A percentile compares a stretch with the other conserved stretches of the same genome.
Evolutionary conservation across 2,888 invertebrate genomes (phyloP).

Genomic region (Hydraecia micacea): DNA sequence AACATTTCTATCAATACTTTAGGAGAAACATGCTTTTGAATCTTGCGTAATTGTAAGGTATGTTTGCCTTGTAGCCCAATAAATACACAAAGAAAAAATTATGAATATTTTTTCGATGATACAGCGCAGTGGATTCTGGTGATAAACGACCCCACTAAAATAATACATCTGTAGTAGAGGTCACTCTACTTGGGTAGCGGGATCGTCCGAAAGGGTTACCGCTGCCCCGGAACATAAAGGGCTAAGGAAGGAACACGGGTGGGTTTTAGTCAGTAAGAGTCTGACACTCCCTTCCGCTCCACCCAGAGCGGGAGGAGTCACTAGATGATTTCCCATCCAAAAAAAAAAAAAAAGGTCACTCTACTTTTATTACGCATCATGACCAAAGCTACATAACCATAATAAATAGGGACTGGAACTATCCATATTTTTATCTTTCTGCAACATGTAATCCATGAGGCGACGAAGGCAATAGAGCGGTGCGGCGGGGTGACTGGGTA

Average conservation of each 20-base stretch:
- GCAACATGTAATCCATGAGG: too few species aligned
- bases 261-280: too few species aligned
- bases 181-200: neutral
- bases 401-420: neutral
- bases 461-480: neutral
- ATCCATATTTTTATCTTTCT: neutral
- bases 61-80: too few species aligned
- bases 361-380: neutral
- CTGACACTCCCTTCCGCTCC: too few species aligned
- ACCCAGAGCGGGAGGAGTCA: too few species aligned
- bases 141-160: neutral
- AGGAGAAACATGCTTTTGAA: neutral
- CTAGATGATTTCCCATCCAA: too few species aligned
- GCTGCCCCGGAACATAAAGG: too few species aligned
- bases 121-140: neutral
- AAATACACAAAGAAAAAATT: neutral
- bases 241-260: too few species aligned
- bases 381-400: neutral
- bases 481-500: neutral
- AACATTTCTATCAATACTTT: neutral
- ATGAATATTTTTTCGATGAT: neutral
- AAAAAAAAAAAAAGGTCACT: too few species aligned
- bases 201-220: too few species aligned
- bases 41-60: neutral
- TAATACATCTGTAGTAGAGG: too few species aligned